These are phyloP conservation scores for Rafetus swinhoei DNA, from an alignment of 2,113 vertebrate genomes.

Conservation along the genomic window DNA sequence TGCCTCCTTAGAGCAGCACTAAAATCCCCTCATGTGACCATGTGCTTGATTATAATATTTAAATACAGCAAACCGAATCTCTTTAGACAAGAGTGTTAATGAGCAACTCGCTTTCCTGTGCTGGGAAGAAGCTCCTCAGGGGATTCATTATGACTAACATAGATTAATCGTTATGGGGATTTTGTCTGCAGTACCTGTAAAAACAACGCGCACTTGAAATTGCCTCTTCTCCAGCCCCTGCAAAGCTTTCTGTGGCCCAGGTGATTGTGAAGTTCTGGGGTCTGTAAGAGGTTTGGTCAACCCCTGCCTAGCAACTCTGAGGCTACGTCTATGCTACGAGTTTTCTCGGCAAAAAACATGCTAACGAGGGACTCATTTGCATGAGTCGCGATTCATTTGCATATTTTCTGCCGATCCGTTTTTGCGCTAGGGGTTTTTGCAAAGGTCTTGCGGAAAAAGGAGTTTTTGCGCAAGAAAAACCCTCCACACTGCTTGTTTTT, in stretches of 20 bases:
- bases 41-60: neutral
- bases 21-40: neutral
- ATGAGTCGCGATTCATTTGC: no score
- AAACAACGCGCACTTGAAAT: neutral
- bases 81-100: neutral
- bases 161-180: neutral
- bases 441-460: no score
- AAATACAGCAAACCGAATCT: neutral
- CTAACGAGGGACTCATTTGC: no score
- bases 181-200: fast-evolving
- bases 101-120: neutral
- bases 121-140: neutral
- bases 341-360: no score
- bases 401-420: no score
- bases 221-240: neutral
- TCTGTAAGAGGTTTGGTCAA: neutral
- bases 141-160: neutral
- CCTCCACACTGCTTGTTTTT: no score
- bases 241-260: neutral
- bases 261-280: neutral
- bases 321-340: no score
- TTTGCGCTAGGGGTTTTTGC: no score
- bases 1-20: neutral
- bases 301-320: neutral
- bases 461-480: no score